Evolutionary conservation across 2,797 vertebrate genomes (phyloP).

Genomic region (Dryobates pubescens): DNA sequence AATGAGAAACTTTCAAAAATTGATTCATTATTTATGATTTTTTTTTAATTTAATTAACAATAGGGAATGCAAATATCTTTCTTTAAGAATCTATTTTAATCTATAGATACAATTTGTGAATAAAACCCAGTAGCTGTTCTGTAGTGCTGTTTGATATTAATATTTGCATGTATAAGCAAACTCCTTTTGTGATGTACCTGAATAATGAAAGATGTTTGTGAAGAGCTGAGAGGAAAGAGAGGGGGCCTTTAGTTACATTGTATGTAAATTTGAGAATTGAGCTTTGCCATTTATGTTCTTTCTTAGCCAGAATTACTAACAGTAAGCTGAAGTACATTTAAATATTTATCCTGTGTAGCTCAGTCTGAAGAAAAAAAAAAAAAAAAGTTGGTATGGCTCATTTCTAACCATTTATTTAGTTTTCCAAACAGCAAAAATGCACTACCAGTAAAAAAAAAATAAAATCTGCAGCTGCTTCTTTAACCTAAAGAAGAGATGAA

Average conservation of each 20-base stretch:
- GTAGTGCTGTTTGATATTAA: background rate
- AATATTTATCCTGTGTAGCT: conserved; percentile 11
- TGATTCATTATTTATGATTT: background rate
- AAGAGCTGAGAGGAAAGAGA: background rate
- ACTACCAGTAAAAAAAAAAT: background rate
- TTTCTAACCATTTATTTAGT: conserved; percentile 5
- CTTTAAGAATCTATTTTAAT: background rate
- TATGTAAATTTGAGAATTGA: background rate
- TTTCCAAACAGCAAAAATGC: background rate
- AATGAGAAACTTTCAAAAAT: conserved; percentile 16
- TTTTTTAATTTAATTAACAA: background rate
- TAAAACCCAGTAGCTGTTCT: background rate
- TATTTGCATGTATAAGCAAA: background rate
- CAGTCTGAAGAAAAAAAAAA: background rate
- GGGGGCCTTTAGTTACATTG: background rate
- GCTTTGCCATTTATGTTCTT: background rate
- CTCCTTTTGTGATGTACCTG: background rate
- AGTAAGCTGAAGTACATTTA: background rate
- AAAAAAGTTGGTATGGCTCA: background rate
- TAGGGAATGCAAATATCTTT: background rate
- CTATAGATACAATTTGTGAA: background rate
- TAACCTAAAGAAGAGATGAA: background rate
- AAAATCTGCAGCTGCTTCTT: background rate
- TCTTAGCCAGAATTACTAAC: background rate
- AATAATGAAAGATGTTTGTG: background rate